Percentiles rank a stretch among this genome's conserved stretches.
Evolutionary conservation across 2,888 invertebrate species (phyloP).

Genomic region (Ichneumoninae sp.): DNA sequence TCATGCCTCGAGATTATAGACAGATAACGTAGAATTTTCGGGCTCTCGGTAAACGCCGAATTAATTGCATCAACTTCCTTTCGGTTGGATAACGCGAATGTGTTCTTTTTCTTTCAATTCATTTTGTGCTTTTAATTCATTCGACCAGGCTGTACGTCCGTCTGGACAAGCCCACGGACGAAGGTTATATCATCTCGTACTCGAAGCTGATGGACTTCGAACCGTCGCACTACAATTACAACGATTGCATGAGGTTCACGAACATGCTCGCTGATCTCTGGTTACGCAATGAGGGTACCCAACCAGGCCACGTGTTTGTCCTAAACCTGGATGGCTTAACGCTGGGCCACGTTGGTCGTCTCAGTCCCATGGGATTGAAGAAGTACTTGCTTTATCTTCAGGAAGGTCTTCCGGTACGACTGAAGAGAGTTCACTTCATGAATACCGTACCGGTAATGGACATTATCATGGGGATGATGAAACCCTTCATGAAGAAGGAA

Average conservation of each 20-base stretch:
- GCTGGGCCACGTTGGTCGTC: conserved; percentile 88
- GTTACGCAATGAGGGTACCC: conserved; percentile 87
- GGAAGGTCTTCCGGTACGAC: conserved; percentile 89
- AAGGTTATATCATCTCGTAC: conserved; percentile 87
- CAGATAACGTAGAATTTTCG: neutral
- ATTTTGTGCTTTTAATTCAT: conserved; percentile 1
- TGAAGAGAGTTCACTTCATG: conserved; percentile 89
- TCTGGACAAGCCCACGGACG: conserved; percentile 85
- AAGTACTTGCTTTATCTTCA: conserved; percentile 90
- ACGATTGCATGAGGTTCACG: conserved; percentile 85
- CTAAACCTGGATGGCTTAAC: conserved; percentile 88
- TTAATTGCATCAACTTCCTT: neutral
- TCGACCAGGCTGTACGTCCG: conserved; percentile 82
- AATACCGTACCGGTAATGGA: conserved; percentile 90
- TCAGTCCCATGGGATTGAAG: conserved; percentile 88
- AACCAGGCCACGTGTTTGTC: conserved; percentile 87
- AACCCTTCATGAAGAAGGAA: conserved; percentile 90
- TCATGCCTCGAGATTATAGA: conserved; percentile 6
- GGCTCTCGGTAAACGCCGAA: neutral
- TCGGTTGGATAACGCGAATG: neutral
- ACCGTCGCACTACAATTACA: conserved; percentile 87
- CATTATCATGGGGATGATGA: conserved; percentile 88
- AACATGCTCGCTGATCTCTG: conserved; percentile 88
- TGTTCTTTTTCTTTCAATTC: neutral
- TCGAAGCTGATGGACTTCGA: conserved; percentile 86